Base-by-base conservation (phyloP, 2,113 vertebrate species). In the Piprites chloris region DNA sequence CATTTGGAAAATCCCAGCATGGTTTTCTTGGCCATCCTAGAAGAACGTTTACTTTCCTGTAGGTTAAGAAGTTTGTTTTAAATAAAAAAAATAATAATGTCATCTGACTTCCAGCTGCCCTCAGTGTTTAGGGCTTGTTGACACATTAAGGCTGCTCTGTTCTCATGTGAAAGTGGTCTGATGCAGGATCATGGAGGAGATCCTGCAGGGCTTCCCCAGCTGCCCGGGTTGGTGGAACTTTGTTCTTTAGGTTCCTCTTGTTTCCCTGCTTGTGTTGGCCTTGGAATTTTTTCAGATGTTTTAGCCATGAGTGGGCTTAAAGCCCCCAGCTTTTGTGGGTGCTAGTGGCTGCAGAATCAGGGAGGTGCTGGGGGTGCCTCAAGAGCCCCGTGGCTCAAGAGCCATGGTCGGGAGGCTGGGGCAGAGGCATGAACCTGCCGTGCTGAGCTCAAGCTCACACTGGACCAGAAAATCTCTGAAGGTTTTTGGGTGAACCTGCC, bases 1-100 rank as follows among this genome's bases (percentile, higher is more conserved):
- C 89, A 58, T 85, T 94, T 97, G 96, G 97, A 97, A 97, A 98
- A 97, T 96, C 92, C 96, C 97, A 90, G 66, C 79, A 69, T 94
- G 95, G 94, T 96, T 95, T 94, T 89, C 81, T 94, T 95, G 91
- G 85, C 63, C 67, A 92, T 88, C 94, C 71, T 66, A 90, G 76
- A 95, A 92, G 81, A 89, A 94, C 73, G 6, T 96, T 97, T 93
- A 75, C 95, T 94, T 95, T 94, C 88, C 93, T 93, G 50, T 62
- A 96, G 95, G 95, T 93, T 97, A 97, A 93, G 92, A 87, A 93
- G 92, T 95, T 92, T 37, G 33, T 91, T 93, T 95, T 90, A 93
- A 89, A 96, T 94, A 55, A 91, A 95, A 88, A 63, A 91, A 56
- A 71, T 7, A 63, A 83, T 33, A 61, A 93, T 46, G 76, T 74